phyloP scores from a whole-genome alignment of 2,113 vertebrate genomes.

The Elaphurus davidianus region DNA sequence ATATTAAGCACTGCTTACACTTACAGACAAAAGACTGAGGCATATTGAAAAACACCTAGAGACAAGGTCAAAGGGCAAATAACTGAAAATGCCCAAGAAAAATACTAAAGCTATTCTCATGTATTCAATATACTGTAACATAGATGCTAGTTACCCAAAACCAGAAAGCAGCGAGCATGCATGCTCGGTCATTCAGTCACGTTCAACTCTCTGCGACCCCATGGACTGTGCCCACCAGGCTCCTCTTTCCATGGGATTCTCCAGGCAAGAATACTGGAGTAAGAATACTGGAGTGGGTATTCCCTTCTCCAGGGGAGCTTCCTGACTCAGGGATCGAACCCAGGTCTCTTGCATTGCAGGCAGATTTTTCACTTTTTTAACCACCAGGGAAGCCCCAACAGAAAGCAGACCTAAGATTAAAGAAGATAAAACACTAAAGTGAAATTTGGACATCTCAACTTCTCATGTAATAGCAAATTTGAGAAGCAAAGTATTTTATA shows the following conservation, averaged over 20 bases:
- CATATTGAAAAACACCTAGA: neutral
- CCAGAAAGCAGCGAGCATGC: rapidly evolving
- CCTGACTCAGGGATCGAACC: neutral
- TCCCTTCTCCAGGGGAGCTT: neutral
- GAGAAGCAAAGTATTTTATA: neutral
- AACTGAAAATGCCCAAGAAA: neutral
- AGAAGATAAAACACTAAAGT: neutral
- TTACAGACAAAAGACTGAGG: neutral
- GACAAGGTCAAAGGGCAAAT: neutral
- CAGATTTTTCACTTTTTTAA: neutral
- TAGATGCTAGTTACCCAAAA: neutral
- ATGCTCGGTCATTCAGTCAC: neutral
- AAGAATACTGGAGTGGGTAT: neutral
- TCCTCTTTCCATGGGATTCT: neutral
- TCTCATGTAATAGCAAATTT: neutral
- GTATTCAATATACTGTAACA: neutral
- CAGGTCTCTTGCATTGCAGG: neutral
- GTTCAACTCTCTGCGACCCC: rapidly evolving
- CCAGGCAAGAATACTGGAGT: neutral
- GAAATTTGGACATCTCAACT: neutral
- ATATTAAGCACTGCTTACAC: neutral
- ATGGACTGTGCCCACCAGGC: neutral
- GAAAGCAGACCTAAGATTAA: neutral
- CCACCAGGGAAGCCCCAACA: neutral
- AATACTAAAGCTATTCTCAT: neutral